phyloP scores from a whole-genome alignment of 1,140 invertebrate species.

The Polypedilum vanderplanki region DNA sequence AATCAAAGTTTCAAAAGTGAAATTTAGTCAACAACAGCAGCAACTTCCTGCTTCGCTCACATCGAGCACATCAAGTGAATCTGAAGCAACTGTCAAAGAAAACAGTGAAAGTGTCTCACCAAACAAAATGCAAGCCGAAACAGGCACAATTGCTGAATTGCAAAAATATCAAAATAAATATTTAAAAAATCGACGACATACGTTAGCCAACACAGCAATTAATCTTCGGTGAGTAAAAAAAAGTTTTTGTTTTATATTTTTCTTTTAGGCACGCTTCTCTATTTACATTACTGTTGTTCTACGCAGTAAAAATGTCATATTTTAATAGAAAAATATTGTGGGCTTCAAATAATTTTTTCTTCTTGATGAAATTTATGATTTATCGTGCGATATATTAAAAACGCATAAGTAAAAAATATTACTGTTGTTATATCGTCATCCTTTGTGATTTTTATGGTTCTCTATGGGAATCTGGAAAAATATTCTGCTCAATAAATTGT shows the following conservation, averaged over 20 bases:
- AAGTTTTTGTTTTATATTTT: conserved; percentile 30
- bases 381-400: too few relatives aligned
- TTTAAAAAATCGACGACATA: conserved; percentile 73
- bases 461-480: too few relatives aligned
- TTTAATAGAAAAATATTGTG: too few relatives aligned
- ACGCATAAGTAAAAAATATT: too few relatives aligned
- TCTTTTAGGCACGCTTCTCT: neutral
- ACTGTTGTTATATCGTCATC: too few relatives aligned
- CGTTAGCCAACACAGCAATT: conserved; percentile 57
- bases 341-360: too few relatives aligned
- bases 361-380: too few relatives aligned
- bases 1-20: conserved; percentile 45
- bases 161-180: conserved; percentile 77
- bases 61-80: conserved; percentile 35
- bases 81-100: conserved; percentile 27
- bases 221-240: conserved; percentile 20
- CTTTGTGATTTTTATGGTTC: too few relatives aligned
- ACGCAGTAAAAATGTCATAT: too few relatives aligned
- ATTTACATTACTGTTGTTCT: too few relatives aligned
- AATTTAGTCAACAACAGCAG: conserved; percentile 43
- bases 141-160: conserved; percentile 77
- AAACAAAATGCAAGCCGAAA: conserved; percentile 76
- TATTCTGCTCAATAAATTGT: too few relatives aligned
- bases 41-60: conserved; percentile 33
- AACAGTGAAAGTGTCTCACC: conserved; percentile 43